Percentiles rank a stretch among this genome's conserved stretches.
Evolutionary conservation across 2,113 vertebrate species (phyloP).

Genomic region (Hepsetus odoe): DNA sequence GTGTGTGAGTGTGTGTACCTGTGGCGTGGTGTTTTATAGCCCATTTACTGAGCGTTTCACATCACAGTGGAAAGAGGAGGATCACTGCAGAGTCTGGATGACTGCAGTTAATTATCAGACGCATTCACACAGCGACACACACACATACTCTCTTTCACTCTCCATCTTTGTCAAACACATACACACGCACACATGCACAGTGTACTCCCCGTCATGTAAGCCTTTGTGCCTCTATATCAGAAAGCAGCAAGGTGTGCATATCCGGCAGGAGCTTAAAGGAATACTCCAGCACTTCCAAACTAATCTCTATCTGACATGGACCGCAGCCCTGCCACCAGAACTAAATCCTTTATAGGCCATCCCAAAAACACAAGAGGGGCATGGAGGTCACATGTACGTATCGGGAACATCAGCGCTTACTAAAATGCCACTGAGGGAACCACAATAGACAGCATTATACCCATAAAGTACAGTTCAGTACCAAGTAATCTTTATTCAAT

Average conservation of each 20-base stretch:
- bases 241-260: slow-evolving; percentile 43
- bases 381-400: too few relatives aligned
- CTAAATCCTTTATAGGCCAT: too few relatives aligned
- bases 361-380: too few relatives aligned
- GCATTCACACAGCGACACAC: slow-evolving; percentile 33
- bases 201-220: neutral
- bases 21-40: slow-evolving; percentile 54
- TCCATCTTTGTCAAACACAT: neutral
- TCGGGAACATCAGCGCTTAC: too few relatives aligned
- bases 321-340: too few relatives aligned
- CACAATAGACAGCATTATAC: too few relatives aligned
- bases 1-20: slow-evolving; percentile 33
- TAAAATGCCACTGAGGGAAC: too few relatives aligned
- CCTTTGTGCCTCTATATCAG: slow-evolving; percentile 36
- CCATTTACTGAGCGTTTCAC: slow-evolving; percentile 65
- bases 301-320: neutral
- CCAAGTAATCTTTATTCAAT: too few relatives aligned
- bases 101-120: slow-evolving; percentile 20
- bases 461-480: too few relatives aligned
- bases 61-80: slow-evolving; percentile 54
- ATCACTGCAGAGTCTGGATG: neutral
- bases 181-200: slow-evolving; percentile 35
- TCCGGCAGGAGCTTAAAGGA: neutral
- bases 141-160: slow-evolving; percentile 17
- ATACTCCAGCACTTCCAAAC: neutral